Evolutionary conservation across 2,888 invertebrate species (phyloP), one percentile per base, ranked within the genome.

Genomic region (Lottia gigantea): DNA sequence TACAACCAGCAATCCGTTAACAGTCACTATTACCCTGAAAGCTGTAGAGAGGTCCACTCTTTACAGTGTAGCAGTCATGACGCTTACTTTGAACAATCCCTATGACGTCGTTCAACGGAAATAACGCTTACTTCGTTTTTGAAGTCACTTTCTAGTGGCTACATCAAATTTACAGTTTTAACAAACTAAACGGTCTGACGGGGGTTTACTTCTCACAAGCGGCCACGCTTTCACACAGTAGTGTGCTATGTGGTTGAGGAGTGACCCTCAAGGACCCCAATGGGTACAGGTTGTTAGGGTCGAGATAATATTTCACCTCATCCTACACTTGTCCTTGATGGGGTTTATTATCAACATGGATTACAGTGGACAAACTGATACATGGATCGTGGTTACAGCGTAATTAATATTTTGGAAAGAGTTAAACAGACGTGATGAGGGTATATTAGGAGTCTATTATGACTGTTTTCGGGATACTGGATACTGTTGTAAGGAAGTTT

Each of bases 231-330:
- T 55, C 55, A 55, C 55, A 55, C 49, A 7, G n/a, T n/a, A 55
- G 49, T 55, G 49, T 55, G 49, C 49, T 55, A 55, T 55, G 49
- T 55, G 49, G 49, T 55, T 16, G 49, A 55, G 16, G 49, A 19
- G 49, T 55, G 49, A 55, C n/a, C 49, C 49, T 55, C n/a, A 55
- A 55, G 49, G 49, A 55, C 49, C 49, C 49, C 49, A 55, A n/a
- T 23, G 11, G 19, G 55, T 55, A 55, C 55, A 23, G 23, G 55
- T 55, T 55, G 55, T 55, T 23, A 55, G 55, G 19, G 55, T 55
- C 19, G 55, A 55, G 55, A 23, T 55, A 55, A 23, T 55, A 40
- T 19, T 55, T 23, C 14, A 55, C 19, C 55, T 55, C 55, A 55
- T 55, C 11, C 55, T 55, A 55, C 55, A 55, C 55, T 19, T 55